Percentiles rank a stretch among this genome's conserved stretches.
Evolutionary conservation across 2,888 invertebrate genomes (phyloP).

Genomic region (Drosophila paranaensis): DNA sequence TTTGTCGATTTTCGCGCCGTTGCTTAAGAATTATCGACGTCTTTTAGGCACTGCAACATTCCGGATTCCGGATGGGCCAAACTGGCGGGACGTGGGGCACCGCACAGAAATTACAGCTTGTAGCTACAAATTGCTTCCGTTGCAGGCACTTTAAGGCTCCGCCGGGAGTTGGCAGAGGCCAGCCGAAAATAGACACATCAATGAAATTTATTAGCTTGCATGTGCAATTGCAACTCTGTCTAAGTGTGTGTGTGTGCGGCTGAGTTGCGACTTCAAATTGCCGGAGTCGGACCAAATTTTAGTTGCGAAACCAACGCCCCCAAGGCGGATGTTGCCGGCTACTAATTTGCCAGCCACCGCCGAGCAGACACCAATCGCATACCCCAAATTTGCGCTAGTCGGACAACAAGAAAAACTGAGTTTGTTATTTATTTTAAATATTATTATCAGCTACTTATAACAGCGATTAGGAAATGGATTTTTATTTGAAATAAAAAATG

Average conservation of each 20-base stretch:
- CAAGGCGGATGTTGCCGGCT: constrained; percentile 67
- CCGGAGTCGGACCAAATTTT: constrained; percentile 58
- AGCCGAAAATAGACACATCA: constrained; percentile 83
- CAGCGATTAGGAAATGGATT: too few relatives aligned
- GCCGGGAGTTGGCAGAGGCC: constrained; percentile 11
- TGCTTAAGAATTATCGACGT: constrained; percentile 76
- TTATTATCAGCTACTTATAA: too few relatives aligned
- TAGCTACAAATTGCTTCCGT: constrained; percentile 83
- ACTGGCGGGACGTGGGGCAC: constrained; percentile 10
- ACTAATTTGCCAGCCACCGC: constrained; percentile 71
- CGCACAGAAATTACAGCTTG: constrained; percentile 75
- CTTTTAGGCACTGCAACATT: constrained; percentile 45
- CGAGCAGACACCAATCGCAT: constrained; percentile 35
- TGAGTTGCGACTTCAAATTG: constrained; percentile 59
- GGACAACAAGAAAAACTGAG: too few relatives aligned
- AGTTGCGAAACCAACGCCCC: constrained; percentile 46
- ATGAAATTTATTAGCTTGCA: constrained; percentile 82
- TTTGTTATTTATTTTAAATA: background rate
- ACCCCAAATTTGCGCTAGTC: background rate
- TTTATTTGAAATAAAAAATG: too few relatives aligned
- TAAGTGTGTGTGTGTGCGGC: constrained; percentile 39
- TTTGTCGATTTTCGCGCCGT: constrained; percentile 73
- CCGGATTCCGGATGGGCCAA: constrained; percentile 3
- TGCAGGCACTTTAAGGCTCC: constrained; percentile 68
- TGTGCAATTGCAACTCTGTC: constrained; percentile 72